Evolutionary conservation across 2,113 vertebrate genomes (phyloP).

Genomic region (Barbus barbus): DNA sequence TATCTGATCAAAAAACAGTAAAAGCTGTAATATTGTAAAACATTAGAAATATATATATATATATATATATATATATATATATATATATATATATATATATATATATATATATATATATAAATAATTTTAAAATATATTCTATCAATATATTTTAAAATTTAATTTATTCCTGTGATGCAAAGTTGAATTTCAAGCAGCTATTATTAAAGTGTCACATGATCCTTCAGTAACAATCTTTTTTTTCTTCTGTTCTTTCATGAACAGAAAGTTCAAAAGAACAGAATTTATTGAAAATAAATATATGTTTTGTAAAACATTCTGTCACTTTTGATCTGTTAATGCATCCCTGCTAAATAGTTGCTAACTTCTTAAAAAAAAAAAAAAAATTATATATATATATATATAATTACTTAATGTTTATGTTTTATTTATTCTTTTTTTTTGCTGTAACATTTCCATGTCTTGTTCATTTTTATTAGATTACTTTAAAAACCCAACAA

Average conservation of each 20-base stretch:
- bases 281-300: background rate
- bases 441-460: background rate
- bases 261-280: background rate
- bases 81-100: too few species aligned
- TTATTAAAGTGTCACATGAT: background rate
- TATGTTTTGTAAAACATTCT: background rate
- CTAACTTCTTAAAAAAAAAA: background rate
- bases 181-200: background rate
- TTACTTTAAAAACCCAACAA: background rate
- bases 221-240: background rate
- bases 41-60: too few species aligned
- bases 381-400: background rate
- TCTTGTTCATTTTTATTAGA: background rate
- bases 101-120: too few species aligned
- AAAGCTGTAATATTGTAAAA: background rate
- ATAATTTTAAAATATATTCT: background rate
- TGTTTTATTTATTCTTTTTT: background rate
- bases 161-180: background rate
- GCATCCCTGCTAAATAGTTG: background rate
- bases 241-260: background rate
- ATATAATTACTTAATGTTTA: background rate
- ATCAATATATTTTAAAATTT: background rate
- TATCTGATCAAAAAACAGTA: background rate
- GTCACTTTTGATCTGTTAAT: background rate
- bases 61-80: too few species aligned